Evolutionary conservation across 2,888 invertebrate species (phyloP).

Genomic region (Hedya salicella): DNA sequence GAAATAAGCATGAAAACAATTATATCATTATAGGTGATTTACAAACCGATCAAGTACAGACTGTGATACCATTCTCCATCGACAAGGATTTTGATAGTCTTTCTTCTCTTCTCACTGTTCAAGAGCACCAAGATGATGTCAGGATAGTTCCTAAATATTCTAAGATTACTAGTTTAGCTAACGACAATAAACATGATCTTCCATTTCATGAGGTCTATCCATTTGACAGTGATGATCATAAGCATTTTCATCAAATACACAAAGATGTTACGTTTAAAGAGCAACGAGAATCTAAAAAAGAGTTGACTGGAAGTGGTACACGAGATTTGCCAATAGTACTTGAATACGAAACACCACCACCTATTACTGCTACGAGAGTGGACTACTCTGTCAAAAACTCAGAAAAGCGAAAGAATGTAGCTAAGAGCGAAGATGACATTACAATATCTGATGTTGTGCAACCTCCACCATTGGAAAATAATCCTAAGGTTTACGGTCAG

Average conservation of each 20-base stretch:
- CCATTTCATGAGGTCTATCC: conserved; percentile 36
- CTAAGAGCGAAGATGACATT: conserved; percentile 48
- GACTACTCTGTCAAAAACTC: conserved; percentile 50
- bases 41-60: conserved; percentile 60
- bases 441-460: conserved; percentile 61
- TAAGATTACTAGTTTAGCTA: background rate
- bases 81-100: conserved; percentile 53
- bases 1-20: conserved; percentile 51
- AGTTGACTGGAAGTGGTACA: conserved; percentile 49
- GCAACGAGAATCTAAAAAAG: conserved; percentile 44
- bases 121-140: background rate
- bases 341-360: conserved; percentile 70
- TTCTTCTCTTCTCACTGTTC: conserved; percentile 47
- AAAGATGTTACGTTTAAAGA: conserved; percentile 54
- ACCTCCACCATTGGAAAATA: conserved; percentile 61
- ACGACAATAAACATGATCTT: background rate
- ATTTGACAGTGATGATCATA: conserved; percentile 47
- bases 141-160: background rate
- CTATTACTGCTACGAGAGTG: conserved; percentile 47
- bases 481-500: conserved; percentile 68
- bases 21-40: conserved; percentile 69
- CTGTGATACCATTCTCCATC: conserved; percentile 43
- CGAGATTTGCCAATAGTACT: conserved; percentile 55
- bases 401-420: conserved; percentile 45
- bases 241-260: conserved; percentile 62